Evolutionary conservation across 2,797 vertebrate species (phyloP).

Genomic region (Falco naumanni): DNA sequence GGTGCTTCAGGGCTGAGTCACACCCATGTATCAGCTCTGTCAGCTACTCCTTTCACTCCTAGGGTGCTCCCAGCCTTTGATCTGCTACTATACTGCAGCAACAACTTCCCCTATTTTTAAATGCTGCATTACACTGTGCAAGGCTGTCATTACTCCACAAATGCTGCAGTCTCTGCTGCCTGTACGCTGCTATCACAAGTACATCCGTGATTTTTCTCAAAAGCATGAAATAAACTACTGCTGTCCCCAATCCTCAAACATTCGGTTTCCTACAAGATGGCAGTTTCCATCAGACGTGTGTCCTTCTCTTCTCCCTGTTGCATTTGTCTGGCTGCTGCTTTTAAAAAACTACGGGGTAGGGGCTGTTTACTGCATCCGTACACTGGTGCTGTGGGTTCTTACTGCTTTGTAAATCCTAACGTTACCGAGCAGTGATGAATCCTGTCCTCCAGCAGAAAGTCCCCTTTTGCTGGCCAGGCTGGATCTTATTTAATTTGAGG

Average conservation of each 20-base stretch:
- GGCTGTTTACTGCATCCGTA: background rate
- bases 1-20: conserved; percentile 4
- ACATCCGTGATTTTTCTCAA: background rate
- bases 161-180: background rate
- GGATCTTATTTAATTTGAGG: background rate
- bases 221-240: background rate
- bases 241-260: background rate
- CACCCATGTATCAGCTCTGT: background rate
- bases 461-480: background rate
- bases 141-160: background rate
- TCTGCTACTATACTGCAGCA: background rate
- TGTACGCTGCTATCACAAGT: background rate
- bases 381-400: background rate
- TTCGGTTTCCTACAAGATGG: background rate
- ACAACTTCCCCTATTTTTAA: background rate
- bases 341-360: background rate
- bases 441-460: background rate
- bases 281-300: background rate
- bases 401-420: background rate
- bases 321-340: background rate
- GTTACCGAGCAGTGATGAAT: background rate
- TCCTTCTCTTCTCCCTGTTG: background rate
- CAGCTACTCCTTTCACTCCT: conserved; percentile 6
- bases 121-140: background rate
- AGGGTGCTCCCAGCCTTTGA: conserved; percentile 25